Evolutionary conservation across 2,113 vertebrate genomes (phyloP), one percentile per base, ranked within the genome.

Genomic region (Cervus canadensis): DNA sequence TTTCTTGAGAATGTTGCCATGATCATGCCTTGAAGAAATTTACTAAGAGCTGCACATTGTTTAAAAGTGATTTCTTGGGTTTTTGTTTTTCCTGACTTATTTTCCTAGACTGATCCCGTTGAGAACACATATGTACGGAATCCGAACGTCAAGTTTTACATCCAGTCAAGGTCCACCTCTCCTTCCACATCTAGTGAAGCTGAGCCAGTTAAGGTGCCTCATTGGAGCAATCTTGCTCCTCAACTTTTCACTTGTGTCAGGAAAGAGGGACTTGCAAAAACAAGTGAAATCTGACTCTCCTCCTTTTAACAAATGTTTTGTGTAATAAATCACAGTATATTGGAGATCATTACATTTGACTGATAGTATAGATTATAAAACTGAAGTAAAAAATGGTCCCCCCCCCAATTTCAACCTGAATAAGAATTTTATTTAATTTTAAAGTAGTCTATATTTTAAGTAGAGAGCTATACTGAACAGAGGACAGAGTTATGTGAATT

Each of bases 131-230:
- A 99, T 19, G 99, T 99, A 60, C 97, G 99, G 96, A 99, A 99
- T 92, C 99, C 99, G 76, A 99, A 99, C 94, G 98, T 99, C 88
- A 99, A 99, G 98, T 99, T 99, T 98, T 99, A 99, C 96, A 98
- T 99, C 88, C 99, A 99, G 98, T 99, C 99, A 83, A 99, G 99
- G 95, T 99, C 99, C 7, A 99, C 99, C 78, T 99, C 99, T 48
- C 99, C 99, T 78, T 99, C 99, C 97, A 99, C 99, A 96, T 99
- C 99, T 95, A 99, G 99, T 92, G 99, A 99, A 96, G 98, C 99
- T 98, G 99, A 99, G 98, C 99, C 99, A 14, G 99, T 99, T 7
- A 99, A 99, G 99, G 99, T 99, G 98, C 98, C 97, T 94, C 91
- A 33, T 1, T 60, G 93, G 97, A 91, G 95, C 92, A 57, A 33